Conservation (phyloP, 2,888 invertebrate species). For the Leucophenga montana region DNA sequence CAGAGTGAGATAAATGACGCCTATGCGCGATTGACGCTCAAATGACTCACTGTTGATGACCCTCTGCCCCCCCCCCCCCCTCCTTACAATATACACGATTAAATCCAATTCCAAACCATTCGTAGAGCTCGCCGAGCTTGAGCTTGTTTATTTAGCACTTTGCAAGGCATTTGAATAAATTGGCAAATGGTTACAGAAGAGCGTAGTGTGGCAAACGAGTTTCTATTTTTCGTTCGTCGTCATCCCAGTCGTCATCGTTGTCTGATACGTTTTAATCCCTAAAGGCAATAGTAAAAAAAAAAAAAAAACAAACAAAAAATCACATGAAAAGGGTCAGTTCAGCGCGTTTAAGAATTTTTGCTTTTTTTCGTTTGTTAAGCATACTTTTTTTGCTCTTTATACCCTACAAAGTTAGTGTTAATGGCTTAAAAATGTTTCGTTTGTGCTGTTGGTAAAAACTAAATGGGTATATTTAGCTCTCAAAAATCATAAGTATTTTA, state of each 20-base stretch:
- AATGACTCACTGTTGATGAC: background rate
- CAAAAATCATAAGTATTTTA: no score
- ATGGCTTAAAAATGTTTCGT: no score
- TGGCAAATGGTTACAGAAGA: constrained; percentile 47
- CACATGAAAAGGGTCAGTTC: constrained; percentile 58
- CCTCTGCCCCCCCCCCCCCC: background rate
- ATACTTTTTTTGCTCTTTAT: constrained; percentile 18
- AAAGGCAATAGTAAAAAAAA: constrained; percentile 43
- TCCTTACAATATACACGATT: background rate
- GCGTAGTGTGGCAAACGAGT: constrained; percentile 37
- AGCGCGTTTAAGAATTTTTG: constrained; percentile 45
- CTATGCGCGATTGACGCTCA: constrained; percentile 31
- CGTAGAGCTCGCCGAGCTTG: constrained; percentile 51
- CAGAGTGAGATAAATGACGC: constrained; percentile 58
- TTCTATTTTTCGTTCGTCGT: constrained; percentile 56
- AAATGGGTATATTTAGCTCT: no score
- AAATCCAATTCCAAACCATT: constrained; percentile 25
- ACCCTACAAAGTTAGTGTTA: background rate
- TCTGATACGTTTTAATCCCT: constrained; percentile 48
- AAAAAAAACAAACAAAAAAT: constrained; percentile 13
- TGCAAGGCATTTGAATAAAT: constrained; percentile 68
- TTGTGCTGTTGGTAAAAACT: background rate
- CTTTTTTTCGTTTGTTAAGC: constrained; percentile 19
- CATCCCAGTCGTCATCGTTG: background rate
- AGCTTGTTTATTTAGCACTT: constrained; percentile 68